Base-by-base conservation (phyloP, 2,797 vertebrate genomes). In the Garrulus glandarius region DNA sequence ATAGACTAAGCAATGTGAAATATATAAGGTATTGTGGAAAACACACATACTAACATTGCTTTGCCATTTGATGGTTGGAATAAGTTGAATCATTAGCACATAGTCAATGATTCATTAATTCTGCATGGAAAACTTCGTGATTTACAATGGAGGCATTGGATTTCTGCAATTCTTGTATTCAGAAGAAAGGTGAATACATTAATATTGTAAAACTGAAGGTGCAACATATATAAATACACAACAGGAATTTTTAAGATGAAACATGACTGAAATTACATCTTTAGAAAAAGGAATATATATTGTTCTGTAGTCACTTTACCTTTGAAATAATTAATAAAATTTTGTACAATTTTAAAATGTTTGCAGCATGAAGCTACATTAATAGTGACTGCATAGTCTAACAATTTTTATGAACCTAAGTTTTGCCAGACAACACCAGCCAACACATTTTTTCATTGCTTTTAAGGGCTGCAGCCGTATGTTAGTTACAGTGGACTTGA, bases 401-500 rank as follows among this genome's bases (percentile, higher is more conserved):
- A 70, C 5, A 60, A 1, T 34, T 91, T 83, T 68, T 72, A 70
- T 23, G 10, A 61, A 30, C 2, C 0, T 53, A 63, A 82, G 15
- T 57, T 91, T 89, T 93, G 17, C 43, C 11, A 39, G 60, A 34
- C 26, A 64, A 87, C 16, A 4, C 29, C 12, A 65, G 44, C n/a
- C 36, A 91, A 91, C 9, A 1, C 53, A 23, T 68, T 49, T 93
- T 93, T 89, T 76, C 50, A 39, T 86, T 96, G 55, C 52, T 92
- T 93, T 96, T 77, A 96, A 99, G 99, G 98, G 98, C 63, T 99
- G 99, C 93, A 99, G 98, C 92, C 99, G 99, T 57, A 98, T 99
- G 94, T 97, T 99, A 95, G 98, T 99, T 84, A 99, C 99, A 3
- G 99, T 99, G 98, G 99, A 99, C 94, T 97, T 99, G 91, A 99